Evolutionary conservation across 1,140 invertebrate genomes (phyloP), one percentile per base, ranked within the genome.

Genomic region (Coelopa frigida): DNA sequence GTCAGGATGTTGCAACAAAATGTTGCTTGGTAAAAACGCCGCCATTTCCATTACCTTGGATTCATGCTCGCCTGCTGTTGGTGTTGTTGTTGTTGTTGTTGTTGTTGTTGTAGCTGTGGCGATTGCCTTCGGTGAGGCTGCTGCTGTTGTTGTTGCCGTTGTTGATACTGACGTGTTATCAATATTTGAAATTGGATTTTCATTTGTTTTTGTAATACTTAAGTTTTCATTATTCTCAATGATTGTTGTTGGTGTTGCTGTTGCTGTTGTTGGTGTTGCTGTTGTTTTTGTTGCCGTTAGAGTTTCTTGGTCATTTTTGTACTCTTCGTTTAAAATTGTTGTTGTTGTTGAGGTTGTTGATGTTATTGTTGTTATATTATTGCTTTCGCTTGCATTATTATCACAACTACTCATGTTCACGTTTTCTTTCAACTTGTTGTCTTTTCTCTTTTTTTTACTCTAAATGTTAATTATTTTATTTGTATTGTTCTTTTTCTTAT

Each of bases 51-150:
- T n/a, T n/a, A n/a, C n/a, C n/a, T n/a, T n/a, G n/a, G n/a, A n/a
- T n/a, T n/a, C n/a, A n/a, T n/a, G n/a, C n/a, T 14, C 35, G 15
- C 35, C 22, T 40, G 17, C 5, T n/a, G 20, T 22, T 36, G 33
- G 6, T 36, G 5, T 36, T 27, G 17, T 36, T 17, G 27, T 27
- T 3, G 21, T 33, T 10, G 20, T 51, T 40, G 32, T 51, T 31
- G 46, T 11, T 46, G 37, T 22, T 23, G 18, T 37, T 36, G 42
- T 41, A 31, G 43, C 15, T 35, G 29, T 22, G 32, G 24, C 27
- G 26, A 33, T 32, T 41, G 47, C 40, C 50, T 44, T 33, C 46
- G 53, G 35, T 42, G 54, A 36, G 21, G 54, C 46, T 53, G 52
- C 29, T 39, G 49, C 44, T 47, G 48, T 52, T 49, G 41, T 17